phyloP scores from a whole-genome alignment of 2,113 vertebrate species.

The Taxidea taxus region DNA sequence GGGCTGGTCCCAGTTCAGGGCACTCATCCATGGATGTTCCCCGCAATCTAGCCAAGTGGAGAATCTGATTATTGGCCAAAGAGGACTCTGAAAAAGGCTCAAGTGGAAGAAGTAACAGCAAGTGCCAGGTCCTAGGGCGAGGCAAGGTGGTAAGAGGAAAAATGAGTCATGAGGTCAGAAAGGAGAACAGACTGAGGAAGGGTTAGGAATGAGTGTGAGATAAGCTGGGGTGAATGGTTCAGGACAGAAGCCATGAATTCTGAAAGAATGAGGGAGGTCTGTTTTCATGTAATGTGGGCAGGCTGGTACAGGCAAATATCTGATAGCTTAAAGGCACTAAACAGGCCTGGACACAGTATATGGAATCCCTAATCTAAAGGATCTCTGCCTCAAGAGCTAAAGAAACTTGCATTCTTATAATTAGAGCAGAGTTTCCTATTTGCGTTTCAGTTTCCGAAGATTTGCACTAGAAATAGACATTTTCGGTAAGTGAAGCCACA shows the following conservation, averaged over 20 bases:
- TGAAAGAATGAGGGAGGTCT: constrained; percentile 67
- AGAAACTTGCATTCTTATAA: constrained; percentile 50
- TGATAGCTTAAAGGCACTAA: constrained; percentile 54
- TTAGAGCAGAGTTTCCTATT: constrained; percentile 38
- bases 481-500: background rate
- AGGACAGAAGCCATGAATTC: constrained; percentile 63
- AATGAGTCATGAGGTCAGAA: constrained; percentile 59
- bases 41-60: background rate
- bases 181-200: constrained; percentile 44
- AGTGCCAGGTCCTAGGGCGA: constrained; percentile 30
- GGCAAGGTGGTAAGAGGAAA: constrained; percentile 36
- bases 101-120: constrained; percentile 7
- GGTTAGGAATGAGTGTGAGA: constrained; percentile 57
- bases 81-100: constrained; percentile 13
- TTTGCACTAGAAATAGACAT: constrained; percentile 21
- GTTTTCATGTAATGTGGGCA: constrained; percentile 56
- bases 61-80: background rate
- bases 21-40: background rate
- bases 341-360: constrained; percentile 59
- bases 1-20: background rate
- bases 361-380: constrained; percentile 49
- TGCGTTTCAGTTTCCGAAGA: constrained; percentile 38
- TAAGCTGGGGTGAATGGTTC: constrained; percentile 67
- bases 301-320: constrained; percentile 72
- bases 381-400: constrained; percentile 39